phyloP scores from a whole-genome alignment of 1,140 invertebrate species.

The Drosophila kikkawai region DNA sequence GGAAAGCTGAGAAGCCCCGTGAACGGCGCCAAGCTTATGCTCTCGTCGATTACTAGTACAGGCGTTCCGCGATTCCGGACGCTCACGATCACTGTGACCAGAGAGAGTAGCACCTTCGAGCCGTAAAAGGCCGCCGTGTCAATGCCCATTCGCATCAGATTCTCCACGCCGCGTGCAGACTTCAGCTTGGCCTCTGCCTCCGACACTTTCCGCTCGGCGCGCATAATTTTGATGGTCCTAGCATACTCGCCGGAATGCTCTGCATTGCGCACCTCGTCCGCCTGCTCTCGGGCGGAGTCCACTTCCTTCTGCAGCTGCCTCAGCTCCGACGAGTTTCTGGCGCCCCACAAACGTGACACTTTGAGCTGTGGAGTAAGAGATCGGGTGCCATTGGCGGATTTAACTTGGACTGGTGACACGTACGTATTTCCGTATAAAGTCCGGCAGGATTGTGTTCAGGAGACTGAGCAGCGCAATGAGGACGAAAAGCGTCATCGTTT shows the following conservation, averaged over 20 bases:
- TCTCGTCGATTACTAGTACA: slow-evolving; percentile 69
- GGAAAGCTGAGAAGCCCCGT: slow-evolving; percentile 74
- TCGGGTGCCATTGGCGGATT: background rate
- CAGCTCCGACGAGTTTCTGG: slow-evolving; percentile 6
- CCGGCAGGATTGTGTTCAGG: slow-evolving; percentile 68
- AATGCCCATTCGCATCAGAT: slow-evolving; percentile 53
- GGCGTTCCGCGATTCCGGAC: slow-evolving; percentile 65
- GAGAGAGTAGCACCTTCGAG: slow-evolving; percentile 59
- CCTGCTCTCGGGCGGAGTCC: slow-evolving; percentile 51
- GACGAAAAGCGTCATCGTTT: slow-evolving; percentile 60
- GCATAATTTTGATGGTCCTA: slow-evolving; percentile 70
- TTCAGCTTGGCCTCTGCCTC: slow-evolving; percentile 56
- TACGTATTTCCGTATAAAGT: slow-evolving; percentile 72
- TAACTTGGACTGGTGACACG: slow-evolving; percentile 3
- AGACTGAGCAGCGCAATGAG: slow-evolving; percentile 69
- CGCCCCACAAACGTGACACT: slow-evolving; percentile 62
- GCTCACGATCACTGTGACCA: slow-evolving; percentile 60
- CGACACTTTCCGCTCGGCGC: slow-evolving; percentile 68
- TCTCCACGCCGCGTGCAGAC: slow-evolving; percentile 32
- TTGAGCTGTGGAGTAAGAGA: slow-evolving; percentile 51
- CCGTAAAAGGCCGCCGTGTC: slow-evolving; percentile 67
- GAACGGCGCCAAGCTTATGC: slow-evolving; percentile 67
- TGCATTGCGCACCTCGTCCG: slow-evolving; percentile 53
- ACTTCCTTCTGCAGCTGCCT: slow-evolving; percentile 43
- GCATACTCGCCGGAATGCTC: slow-evolving; percentile 65